These are phyloP conservation scores for Odontomyia ornata DNA, from an alignment of 2,888 invertebrate species.

Conservation along the genomic window DNA sequence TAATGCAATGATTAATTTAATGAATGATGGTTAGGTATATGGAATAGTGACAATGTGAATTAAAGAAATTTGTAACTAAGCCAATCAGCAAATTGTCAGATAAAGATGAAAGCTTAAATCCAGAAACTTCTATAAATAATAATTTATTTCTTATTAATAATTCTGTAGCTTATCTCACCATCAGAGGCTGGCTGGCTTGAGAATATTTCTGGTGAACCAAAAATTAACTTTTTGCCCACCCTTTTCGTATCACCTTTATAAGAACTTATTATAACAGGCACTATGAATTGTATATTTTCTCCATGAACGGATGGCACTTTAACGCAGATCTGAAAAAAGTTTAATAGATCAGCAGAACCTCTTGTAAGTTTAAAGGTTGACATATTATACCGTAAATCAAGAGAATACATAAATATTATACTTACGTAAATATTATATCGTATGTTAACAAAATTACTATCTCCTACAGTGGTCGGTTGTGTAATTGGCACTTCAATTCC, in stretches of 20 bases:
- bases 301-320: constrained; percentile 13
- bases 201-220: constrained; percentile 9
- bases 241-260: constrained; percentile 32
- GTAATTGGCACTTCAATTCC: constrained; percentile 41
- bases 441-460: constrained; percentile 33
- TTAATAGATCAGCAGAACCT: no score
- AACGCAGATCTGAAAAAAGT: constrained; percentile 20
- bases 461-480: constrained; percentile 27
- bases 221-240: constrained; percentile 16
- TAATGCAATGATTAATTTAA: no score
- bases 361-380: no score
- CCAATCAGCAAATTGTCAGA: not conserved
- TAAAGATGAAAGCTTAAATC: not conserved
- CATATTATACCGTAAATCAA: not conserved
- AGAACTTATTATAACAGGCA: constrained; percentile 31
- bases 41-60: no score
- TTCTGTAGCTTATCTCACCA: not conserved
- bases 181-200: constrained; percentile 22
- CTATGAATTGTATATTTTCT: constrained; percentile 28
- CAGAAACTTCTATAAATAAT: not conserved
- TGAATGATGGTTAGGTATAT: no score
- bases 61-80: no score
- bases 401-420: not conserved
- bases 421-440: constrained; percentile 40
- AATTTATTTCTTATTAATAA: not conserved